Evolutionary conservation across 2,113 vertebrate genomes (phyloP).

Genomic region (Rhynchomys soricoides): DNA sequence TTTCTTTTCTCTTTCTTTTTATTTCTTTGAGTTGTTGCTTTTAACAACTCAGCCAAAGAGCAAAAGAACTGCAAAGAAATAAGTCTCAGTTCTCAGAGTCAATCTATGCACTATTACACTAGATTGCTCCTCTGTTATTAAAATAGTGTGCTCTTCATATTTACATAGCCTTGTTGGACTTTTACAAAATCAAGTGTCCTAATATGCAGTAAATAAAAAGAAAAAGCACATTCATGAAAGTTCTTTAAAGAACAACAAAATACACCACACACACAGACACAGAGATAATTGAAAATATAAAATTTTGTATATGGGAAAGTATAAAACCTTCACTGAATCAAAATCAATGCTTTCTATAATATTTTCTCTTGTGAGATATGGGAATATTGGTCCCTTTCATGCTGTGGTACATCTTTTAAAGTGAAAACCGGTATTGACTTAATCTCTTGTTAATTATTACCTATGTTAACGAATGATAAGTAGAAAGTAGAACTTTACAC

Average conservation of each 20-base stretch:
- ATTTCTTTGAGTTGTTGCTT: background rate
- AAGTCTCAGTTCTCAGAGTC: background rate
- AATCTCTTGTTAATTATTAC: conserved; percentile 32
- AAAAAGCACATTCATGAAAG: background rate
- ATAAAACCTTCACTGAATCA: background rate
- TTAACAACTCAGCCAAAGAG: background rate
- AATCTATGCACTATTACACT: background rate
- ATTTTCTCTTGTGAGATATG: background rate
- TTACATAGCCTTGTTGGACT: background rate
- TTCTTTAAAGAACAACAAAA: background rate
- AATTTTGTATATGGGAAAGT: background rate
- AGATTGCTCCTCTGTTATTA: background rate
- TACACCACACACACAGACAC: background rate
- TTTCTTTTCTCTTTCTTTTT: background rate
- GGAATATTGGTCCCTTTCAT: background rate
- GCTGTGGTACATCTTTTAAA: conserved; percentile 57
- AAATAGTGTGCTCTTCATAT: background rate
- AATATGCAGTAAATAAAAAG: background rate
- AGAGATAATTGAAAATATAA: background rate
- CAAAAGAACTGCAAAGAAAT: background rate
- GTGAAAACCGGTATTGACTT: conserved; percentile 5
- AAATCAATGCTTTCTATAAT: background rate
- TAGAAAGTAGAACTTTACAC: conserved; percentile 55
- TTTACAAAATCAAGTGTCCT: background rate
- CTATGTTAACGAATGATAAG: conserved; percentile 13